phyloP scores from a whole-genome alignment of 2,797 vertebrate genomes.

The Glossophaga mutica region DNA sequence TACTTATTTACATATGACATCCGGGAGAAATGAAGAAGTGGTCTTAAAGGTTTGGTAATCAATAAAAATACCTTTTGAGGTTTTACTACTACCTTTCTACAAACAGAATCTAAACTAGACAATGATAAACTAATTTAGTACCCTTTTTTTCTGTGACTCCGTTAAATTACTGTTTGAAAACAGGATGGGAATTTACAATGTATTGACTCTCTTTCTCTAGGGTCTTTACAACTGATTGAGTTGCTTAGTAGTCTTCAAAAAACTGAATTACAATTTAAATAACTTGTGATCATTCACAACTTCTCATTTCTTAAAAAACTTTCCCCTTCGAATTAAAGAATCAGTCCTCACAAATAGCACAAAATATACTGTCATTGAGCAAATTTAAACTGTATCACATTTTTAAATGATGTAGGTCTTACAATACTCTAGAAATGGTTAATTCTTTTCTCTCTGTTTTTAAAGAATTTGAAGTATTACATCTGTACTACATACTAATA shows the following conservation, averaged over 20 bases:
- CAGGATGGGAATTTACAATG: constrained; percentile 1
- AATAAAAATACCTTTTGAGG: constrained; percentile 57
- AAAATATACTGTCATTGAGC: background rate
- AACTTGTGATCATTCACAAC: background rate
- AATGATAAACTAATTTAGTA: constrained; percentile 21
- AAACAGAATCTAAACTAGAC: constrained; percentile 43
- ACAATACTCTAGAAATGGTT: background rate
- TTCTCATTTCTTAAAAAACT: constrained; percentile 24
- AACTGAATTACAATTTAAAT: constrained; percentile 33
- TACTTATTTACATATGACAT: constrained; percentile 62
- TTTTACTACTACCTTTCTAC: constrained; percentile 40
- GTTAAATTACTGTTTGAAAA: constrained; percentile 51
- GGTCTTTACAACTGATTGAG: constrained; percentile 20
- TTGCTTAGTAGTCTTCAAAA: constrained; percentile 15
- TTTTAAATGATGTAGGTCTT: constrained; percentile 16
- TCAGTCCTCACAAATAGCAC: background rate
- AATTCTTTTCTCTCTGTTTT: background rate
- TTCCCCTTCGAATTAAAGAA: background rate
- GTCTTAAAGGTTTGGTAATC: constrained; percentile 39
- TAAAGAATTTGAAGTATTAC: background rate
- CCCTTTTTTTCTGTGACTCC: background rate
- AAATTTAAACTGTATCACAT: background rate
- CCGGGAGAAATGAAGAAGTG: constrained; percentile 38
- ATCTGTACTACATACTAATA: background rate
- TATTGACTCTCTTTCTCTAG: background rate